Percentiles rank a stretch among this genome's conserved stretches.
phyloP scores from a whole-genome alignment of 2,888 invertebrate species.

The Meghimatium bilineatum region DNA sequence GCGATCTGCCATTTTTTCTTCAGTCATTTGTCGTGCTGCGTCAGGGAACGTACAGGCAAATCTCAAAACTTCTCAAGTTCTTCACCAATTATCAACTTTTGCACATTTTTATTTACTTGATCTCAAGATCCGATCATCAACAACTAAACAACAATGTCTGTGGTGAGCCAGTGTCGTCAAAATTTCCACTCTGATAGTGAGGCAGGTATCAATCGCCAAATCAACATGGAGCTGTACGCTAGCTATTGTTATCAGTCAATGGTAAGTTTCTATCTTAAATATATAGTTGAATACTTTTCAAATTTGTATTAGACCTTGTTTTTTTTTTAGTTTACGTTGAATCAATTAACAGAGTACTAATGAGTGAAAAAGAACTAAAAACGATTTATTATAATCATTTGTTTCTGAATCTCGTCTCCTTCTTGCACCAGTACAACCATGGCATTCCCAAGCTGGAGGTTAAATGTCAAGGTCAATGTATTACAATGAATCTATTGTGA shows the following conservation, averaged over 20 bases:
- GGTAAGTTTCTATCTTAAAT: constrained; percentile 57
- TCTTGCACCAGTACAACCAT: neutral
- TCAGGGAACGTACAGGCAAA: constrained; percentile 76
- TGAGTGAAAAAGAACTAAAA: too few relatives aligned
- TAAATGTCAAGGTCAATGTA: neutral
- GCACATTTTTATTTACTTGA: neutral
- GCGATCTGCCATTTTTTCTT: neutral
- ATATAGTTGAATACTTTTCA: neutral
- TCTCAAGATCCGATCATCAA: neutral
- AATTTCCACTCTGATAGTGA: constrained; percentile 76
- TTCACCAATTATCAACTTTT: neutral
- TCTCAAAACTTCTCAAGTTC: constrained; percentile 31
- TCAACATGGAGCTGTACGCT: constrained; percentile 77
- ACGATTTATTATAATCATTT: too few relatives aligned
- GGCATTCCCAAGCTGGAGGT: neutral
- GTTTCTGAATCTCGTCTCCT: too few relatives aligned
- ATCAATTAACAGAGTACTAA: too few relatives aligned
- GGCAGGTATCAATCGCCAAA: constrained; percentile 76
- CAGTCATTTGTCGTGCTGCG: constrained; percentile 72
- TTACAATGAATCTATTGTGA: neutral
- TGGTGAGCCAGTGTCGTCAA: constrained; percentile 76
- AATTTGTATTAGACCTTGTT: too few relatives aligned
- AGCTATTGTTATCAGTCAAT: constrained; percentile 76
- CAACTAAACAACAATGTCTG: constrained; percentile 62
- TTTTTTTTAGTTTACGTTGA: too few relatives aligned